A percentile compares a stretch with the other conserved stretches of the same genome.
These are phyloP conservation scores for Sebastes diploproa DNA, from an alignment of 2,797 vertebrate species.

Conservation along the genomic window DNA sequence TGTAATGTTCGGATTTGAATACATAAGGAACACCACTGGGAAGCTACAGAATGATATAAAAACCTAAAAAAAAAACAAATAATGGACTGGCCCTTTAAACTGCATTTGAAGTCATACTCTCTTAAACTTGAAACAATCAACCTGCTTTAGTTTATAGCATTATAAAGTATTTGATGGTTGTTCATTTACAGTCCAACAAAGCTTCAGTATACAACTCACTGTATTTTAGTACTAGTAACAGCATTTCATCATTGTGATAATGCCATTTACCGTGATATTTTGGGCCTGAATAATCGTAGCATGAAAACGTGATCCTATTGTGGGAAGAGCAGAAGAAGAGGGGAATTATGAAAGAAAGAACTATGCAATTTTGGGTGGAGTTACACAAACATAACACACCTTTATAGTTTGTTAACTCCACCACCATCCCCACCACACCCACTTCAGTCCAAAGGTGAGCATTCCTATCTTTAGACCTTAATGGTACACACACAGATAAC, in stretches of 20 bases:
- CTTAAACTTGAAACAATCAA: background rate
- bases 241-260: background rate
- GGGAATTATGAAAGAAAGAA: background rate
- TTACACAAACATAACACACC: background rate
- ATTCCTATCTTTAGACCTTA: conserved; percentile 26
- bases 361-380: background rate
- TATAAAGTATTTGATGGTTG: background rate
- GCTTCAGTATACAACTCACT: background rate
- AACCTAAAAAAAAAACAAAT: background rate
- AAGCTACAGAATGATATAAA: too few relatives aligned
- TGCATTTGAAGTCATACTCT: background rate
- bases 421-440: conserved; percentile 14
- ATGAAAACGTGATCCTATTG: background rate
- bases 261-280: background rate
- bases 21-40: too few relatives aligned
- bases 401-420: background rate
- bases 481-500: background rate
- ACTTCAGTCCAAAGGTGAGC: conserved; percentile 41
- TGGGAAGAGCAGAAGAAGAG: background rate
- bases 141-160: background rate
- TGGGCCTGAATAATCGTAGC: background rate
- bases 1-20: background rate
- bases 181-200: background rate
- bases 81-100: background rate
- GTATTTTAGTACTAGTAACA: background rate